Evolutionary conservation across 1,140 invertebrate species (phyloP).

Genomic region (Pseudomyrmex cubaensis): DNA sequence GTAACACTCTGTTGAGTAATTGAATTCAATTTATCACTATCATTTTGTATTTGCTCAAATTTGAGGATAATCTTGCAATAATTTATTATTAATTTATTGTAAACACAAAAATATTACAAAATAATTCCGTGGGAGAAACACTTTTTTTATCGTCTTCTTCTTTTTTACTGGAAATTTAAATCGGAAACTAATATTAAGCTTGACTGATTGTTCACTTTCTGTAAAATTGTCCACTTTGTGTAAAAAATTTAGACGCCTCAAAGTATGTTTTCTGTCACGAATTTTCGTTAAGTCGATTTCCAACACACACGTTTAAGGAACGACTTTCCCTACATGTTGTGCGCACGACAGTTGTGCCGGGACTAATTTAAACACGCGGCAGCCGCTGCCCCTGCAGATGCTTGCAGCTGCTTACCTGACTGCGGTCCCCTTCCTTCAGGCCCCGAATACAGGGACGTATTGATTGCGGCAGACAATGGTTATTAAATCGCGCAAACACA

Average conservation of each 20-base stretch:
- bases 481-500: neutral
- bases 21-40: constrained; percentile 33
- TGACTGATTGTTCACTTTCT: neutral
- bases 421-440: constrained; percentile 60
- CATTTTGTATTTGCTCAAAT: constrained; percentile 11
- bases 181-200: neutral
- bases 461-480: neutral
- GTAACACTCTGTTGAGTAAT: too few species aligned
- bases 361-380: constrained; percentile 85
- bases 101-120: too few species aligned
- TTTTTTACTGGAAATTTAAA: neutral
- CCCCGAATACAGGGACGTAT: constrained; percentile 51
- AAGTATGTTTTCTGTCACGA: constrained; percentile 10
- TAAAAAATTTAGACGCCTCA: neutral
- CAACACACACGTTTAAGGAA: constrained; percentile 4
- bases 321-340: constrained; percentile 75
- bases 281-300: constrained; percentile 34
- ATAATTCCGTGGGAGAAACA: neutral
- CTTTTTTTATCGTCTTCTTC: neutral
- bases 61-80: neutral
- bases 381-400: constrained; percentile 78
- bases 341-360: constrained; percentile 83
- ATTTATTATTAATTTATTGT: neutral
- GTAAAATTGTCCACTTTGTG: neutral
- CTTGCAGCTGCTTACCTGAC: constrained; percentile 83